Base-by-base conservation (phyloP, 1,140 invertebrate species). In the Colletes latitarsis region DNA sequence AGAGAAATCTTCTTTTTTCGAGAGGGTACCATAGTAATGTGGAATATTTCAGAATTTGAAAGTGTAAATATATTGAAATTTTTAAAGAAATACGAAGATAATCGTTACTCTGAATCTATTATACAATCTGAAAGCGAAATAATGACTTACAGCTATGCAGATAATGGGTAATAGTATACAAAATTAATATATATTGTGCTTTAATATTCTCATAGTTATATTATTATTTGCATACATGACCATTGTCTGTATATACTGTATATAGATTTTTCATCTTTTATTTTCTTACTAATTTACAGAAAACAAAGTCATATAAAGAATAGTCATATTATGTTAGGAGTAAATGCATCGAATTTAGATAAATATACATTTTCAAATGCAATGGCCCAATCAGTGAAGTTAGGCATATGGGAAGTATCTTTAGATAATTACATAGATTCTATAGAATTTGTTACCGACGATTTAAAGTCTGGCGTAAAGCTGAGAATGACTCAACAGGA, bases 31-130 rank as follows among this genome's bases (percentile, higher is more conserved):
- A 95, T 98, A 17, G 97, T 99, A 0, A 96, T 99, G 92, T 99
- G 98, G 98, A 99, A 99, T 93, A 95, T 98, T 79, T 95, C 96
- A 41, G 96, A 98, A 81, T 88, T 97, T 67, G 98, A 99, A 90
- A 95, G 95, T 64, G 95, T 94, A 75, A 97, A 96, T 94, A 93
- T 98, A 4, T 90, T 98, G 9, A 93, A 95, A 60, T 97, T 98
- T 92, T 88, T 98, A 62, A 95, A 94, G 77, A 84, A 90, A 87
- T 95, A 93, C 84, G 95, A 96, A 92, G 89, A 95, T 9, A 96
- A 96, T 83, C 94, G 96, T 57, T 98, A 98, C 89, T 93, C 95
- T 3, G 92, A 94, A 57, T 92, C 94, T 14, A 90, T 97, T 1
- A 95, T 98, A 0, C 93, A 96, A 58, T 94, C 95, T 70, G 98